A percentile compares a stretch with the other conserved stretches of the same genome.
These are phyloP conservation scores for Arctia plantaginis DNA, from an alignment of 2,888 invertebrate genomes.

Conservation along the genomic window DNA sequence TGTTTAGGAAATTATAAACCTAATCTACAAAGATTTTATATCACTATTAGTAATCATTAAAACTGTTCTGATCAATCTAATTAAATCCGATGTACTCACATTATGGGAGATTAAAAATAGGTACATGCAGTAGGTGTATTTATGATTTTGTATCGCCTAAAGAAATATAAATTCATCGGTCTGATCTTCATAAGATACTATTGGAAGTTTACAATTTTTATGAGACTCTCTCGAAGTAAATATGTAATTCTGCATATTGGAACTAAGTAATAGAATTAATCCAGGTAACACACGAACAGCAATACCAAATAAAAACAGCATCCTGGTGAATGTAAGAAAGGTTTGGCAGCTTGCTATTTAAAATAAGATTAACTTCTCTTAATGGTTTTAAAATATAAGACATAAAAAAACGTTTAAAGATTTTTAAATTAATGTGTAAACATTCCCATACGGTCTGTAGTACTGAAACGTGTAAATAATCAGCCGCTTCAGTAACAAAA, in stretches of 20 bases:
- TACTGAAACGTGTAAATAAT: slow-evolving; percentile 75
- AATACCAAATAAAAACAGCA: neutral
- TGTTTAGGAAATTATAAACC: no score
- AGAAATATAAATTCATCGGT: no score
- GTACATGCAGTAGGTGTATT: no score
- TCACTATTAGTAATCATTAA: no score
- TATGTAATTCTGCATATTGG: neutral
- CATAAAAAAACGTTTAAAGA: slow-evolving; percentile 59
- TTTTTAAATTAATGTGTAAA: slow-evolving; percentile 77
- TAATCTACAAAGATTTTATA: no score
- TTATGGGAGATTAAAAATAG: no score
- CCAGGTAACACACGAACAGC: neutral
- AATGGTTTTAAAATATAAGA: slow-evolving; percentile 35
- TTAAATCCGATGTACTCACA: no score
- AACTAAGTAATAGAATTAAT: neutral
- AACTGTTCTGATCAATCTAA: no score
- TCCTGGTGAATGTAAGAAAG: neutral
- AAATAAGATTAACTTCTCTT: slow-evolving; percentile 38
- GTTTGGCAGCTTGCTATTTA: slow-evolving; percentile 19
- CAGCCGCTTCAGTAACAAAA: slow-evolving; percentile 64
- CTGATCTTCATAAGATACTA: no score
- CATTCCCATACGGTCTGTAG: slow-evolving; percentile 78
- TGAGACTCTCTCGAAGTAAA: neutral
- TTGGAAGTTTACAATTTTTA: neutral
- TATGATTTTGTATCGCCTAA: neutral